Conservation (phyloP, 2,797 vertebrate species). For the Halcyon smyrnensis region DNA sequence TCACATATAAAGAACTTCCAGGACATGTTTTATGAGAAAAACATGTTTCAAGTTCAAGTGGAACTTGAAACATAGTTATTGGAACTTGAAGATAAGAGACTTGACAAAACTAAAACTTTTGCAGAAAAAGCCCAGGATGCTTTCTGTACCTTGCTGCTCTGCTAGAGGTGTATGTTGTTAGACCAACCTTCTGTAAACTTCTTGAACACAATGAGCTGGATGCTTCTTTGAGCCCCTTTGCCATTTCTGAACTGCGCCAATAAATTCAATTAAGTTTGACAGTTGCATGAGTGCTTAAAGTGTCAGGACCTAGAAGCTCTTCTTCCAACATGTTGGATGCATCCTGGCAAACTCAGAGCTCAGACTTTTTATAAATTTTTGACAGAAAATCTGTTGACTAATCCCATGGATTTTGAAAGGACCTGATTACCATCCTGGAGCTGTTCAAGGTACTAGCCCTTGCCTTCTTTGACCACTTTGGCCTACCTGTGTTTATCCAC, state of each 20-base stretch:
- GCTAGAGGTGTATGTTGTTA: background rate
- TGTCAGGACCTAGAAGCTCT: background rate
- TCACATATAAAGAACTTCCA: background rate
- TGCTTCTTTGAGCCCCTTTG: background rate
- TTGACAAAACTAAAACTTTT: background rate
- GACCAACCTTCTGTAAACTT: background rate
- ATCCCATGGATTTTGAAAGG: background rate
- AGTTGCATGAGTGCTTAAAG: background rate
- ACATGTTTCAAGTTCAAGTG: background rate
- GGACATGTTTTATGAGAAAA: background rate
- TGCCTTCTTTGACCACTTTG: background rate
- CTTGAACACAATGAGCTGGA: background rate
- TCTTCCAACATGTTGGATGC: background rate
- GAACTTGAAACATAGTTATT: background rate
- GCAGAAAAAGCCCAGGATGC: background rate
- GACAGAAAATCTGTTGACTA: background rate
- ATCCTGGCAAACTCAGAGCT: background rate
- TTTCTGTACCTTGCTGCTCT: background rate
- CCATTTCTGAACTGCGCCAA: background rate
- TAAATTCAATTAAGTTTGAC: background rate
- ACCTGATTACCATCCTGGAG: rapidly evolving
- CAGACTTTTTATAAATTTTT: background rate
- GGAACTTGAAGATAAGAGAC: background rate
- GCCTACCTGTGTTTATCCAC: background rate
- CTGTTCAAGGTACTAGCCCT: slow-evolving; percentile 29